Evolutionary conservation across 2,113 vertebrate genomes (phyloP).

Genomic region (Haemorhous mexicanus): DNA sequence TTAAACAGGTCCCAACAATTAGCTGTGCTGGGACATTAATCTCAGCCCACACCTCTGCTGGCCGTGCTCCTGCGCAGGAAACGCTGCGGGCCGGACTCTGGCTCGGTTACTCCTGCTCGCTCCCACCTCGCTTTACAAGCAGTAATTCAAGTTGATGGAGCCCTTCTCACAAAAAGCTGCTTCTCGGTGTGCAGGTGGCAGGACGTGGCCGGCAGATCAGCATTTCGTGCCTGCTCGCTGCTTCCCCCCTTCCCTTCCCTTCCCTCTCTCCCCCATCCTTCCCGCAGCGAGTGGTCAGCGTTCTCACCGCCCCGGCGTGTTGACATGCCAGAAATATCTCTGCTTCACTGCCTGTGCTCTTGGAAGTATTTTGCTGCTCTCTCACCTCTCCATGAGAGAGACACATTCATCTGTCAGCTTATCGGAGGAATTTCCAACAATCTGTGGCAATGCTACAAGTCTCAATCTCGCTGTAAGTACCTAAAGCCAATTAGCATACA

Average conservation of each 20-base stretch:
- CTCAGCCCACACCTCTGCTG: neutral
- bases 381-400: constrained; percentile 49
- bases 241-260: neutral
- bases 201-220: neutral
- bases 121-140: neutral
- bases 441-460: constrained; percentile 27
- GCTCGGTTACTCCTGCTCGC: neutral
- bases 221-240: neutral
- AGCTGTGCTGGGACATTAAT: neutral
- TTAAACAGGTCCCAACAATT: neutral
- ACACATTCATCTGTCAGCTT: constrained; percentile 60
- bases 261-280: neutral
- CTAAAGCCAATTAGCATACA: constrained; percentile 61
- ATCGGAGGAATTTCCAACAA: constrained; percentile 55
- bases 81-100: neutral
- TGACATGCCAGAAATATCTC: constrained; percentile 59
- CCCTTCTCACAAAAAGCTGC: neutral
- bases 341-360: constrained; percentile 5
- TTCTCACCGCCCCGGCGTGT: constrained; percentile 20
- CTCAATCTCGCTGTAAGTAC: constrained; percentile 57
- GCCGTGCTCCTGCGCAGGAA: rapidly evolving
- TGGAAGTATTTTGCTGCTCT: constrained; percentile 47
- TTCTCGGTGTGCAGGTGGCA: neutral
- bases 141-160: constrained; percentile 36
- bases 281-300: constrained; percentile 26